Evolutionary conservation across 2,888 invertebrate genomes (phyloP).

Genomic region (Tenthredo livida): DNA sequence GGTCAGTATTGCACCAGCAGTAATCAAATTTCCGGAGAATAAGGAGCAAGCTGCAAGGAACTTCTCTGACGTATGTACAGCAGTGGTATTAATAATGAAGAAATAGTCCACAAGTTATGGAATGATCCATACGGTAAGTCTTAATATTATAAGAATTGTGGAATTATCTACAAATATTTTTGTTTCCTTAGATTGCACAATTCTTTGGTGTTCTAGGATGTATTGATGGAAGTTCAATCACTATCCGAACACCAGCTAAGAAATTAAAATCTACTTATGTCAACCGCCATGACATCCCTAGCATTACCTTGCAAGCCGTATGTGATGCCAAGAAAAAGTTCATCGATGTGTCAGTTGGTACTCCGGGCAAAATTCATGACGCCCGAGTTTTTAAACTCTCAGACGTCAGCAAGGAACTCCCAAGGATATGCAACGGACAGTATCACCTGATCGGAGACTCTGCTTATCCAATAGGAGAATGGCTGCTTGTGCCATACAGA

Average conservation of each 20-base stretch:
- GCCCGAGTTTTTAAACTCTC: constrained; percentile 49
- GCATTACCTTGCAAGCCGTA: constrained; percentile 51
- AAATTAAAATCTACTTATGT: neutral
- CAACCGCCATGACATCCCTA: neutral
- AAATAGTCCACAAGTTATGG: neutral
- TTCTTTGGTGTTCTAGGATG: neutral
- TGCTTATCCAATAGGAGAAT: constrained; percentile 53
- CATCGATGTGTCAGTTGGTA: neutral
- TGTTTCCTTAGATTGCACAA: neutral
- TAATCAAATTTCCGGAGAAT: constrained; percentile 42
- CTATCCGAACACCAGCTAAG: neutral
- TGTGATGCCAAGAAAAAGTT: constrained; percentile 54
- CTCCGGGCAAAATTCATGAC: neutral
- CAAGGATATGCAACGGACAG: constrained; percentile 8
- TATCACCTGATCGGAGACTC: constrained; percentile 52
- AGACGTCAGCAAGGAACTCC: constrained; percentile 50
- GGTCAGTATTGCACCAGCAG: constrained; percentile 15
- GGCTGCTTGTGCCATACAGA: constrained; percentile 53
- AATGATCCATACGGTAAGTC: too few species aligned
- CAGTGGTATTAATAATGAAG: neutral
- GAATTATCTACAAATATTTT: neutral
- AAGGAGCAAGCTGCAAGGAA: neutral
- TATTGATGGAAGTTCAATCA: neutral
- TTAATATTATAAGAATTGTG: too few species aligned
- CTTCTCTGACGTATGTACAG: constrained; percentile 33